Evolutionary conservation across 2,113 vertebrate genomes (phyloP).

Genomic region (Aythya baeri): DNA sequence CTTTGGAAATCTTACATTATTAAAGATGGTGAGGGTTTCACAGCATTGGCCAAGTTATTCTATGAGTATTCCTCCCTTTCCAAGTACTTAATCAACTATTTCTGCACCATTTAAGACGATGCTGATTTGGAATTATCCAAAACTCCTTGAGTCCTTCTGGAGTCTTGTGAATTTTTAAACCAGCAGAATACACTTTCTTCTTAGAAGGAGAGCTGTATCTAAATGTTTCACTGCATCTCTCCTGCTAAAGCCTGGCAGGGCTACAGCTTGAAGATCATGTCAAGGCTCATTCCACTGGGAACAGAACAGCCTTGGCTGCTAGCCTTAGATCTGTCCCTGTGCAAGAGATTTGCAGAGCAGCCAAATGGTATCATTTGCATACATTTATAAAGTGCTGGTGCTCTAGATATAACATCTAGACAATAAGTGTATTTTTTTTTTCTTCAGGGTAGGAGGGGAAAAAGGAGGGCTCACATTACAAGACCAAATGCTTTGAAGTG

Average conservation of each 20-base stretch:
- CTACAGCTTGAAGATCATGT: conserved; percentile 47
- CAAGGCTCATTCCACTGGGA: conserved; percentile 42
- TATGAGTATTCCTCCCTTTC: background rate
- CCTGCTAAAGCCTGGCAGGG: background rate
- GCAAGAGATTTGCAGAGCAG: conserved; percentile 11
- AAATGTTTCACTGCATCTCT: background rate
- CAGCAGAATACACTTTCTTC: background rate
- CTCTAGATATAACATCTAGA: background rate
- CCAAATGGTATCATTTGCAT: conserved; percentile 26
- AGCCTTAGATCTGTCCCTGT: conserved; percentile 21
- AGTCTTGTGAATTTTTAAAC: background rate
- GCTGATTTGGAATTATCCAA: background rate
- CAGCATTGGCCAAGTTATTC: background rate
- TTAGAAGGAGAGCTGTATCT: background rate
- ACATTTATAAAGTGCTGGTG: background rate
- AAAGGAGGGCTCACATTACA: background rate
- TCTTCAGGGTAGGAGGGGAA: background rate
- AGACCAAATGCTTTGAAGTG: background rate
- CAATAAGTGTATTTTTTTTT: background rate
- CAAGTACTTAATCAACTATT: background rate
- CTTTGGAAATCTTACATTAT: background rate
- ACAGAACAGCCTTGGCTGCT: conserved; percentile 59
- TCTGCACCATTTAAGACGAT: background rate
- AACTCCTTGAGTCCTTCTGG: background rate
- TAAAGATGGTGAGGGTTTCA: background rate